These are phyloP conservation scores for Scylla paramamosain DNA, from an alignment of 1,140 invertebrate genomes.

Conservation along the genomic window DNA sequence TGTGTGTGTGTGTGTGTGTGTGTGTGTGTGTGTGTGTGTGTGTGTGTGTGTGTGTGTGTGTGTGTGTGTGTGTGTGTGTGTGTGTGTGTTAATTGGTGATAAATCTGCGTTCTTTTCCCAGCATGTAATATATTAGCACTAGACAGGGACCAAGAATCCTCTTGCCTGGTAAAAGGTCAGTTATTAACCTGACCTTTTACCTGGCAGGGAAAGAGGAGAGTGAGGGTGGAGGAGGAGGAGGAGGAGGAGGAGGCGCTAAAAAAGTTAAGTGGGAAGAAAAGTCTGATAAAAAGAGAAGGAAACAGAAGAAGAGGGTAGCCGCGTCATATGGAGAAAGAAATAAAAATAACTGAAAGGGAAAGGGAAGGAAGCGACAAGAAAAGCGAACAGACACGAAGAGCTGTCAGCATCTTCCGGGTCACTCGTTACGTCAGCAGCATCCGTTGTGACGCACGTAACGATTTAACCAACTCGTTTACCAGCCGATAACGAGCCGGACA, in stretches of 20 bases:
- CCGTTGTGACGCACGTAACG: not conserved
- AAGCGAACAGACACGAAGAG: no score
- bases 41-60: no score
- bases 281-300: not conserved
- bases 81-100: no score
- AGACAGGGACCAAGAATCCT: no score
- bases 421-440: not conserved
- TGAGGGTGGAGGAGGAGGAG: not conserved
- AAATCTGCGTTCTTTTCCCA: no score
- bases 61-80: no score
- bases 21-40: no score
- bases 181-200: no score
- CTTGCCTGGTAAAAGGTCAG: no score
- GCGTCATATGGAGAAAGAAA: no score
- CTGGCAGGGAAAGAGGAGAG: not conserved
- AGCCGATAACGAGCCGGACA: conserved; percentile 28
- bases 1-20: conserved; percentile 34
- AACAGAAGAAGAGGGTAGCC: not conserved
- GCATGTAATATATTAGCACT: no score
- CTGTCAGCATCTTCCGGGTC: not conserved
- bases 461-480: conserved; percentile 48
- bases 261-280: no score
- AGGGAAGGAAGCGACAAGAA: not conserved
- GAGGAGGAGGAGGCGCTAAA: not conserved
- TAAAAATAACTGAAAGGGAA: not conserved